Percentiles rank a stretch among this genome's conserved stretches.
These are phyloP conservation scores for Muscicapa comitata DNA, from an alignment of 2,797 vertebrate genomes.

Conservation along the genomic window DNA sequence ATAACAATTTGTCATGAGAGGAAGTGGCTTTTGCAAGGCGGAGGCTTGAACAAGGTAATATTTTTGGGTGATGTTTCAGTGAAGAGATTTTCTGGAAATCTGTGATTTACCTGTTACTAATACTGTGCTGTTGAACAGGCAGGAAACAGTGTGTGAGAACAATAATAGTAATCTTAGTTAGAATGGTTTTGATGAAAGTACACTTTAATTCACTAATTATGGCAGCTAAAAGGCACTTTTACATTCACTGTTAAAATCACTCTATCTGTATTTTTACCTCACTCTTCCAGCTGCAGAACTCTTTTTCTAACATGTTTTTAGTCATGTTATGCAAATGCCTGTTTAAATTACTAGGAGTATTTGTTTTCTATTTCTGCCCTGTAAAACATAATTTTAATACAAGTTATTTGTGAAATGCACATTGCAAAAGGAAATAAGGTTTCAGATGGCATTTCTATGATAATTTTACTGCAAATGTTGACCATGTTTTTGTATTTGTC, in stretches of 20 bases:
- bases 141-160: background rate
- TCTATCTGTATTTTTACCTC: slow-evolving; percentile 75
- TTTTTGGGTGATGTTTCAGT: slow-evolving; percentile 19
- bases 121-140: background rate
- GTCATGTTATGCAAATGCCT: slow-evolving; percentile 79
- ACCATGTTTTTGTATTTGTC: slow-evolving; percentile 78
- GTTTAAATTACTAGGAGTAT: slow-evolving; percentile 78
- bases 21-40: background rate
- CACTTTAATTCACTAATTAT: slow-evolving; percentile 78
- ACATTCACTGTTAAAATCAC: slow-evolving; percentile 73
- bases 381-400: slow-evolving; percentile 83
- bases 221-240: slow-evolving; percentile 75
- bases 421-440: slow-evolving; percentile 78
- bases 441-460: slow-evolving; percentile 81
- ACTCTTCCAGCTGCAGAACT: slow-evolving; percentile 65
- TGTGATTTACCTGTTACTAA: slow-evolving; percentile 51
- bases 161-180: slow-evolving; percentile 66
- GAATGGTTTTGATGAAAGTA: slow-evolving; percentile 74
- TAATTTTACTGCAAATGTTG: slow-evolving; percentile 80
- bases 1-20: background rate
- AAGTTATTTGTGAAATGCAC: slow-evolving; percentile 79
- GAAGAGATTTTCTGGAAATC: slow-evolving; percentile 26
- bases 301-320: slow-evolving; percentile 71
- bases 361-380: slow-evolving; percentile 79
- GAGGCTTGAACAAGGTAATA: background rate